Conservation (phyloP, 2,113 vertebrate genomes). For the Silurus asotus region DNA sequence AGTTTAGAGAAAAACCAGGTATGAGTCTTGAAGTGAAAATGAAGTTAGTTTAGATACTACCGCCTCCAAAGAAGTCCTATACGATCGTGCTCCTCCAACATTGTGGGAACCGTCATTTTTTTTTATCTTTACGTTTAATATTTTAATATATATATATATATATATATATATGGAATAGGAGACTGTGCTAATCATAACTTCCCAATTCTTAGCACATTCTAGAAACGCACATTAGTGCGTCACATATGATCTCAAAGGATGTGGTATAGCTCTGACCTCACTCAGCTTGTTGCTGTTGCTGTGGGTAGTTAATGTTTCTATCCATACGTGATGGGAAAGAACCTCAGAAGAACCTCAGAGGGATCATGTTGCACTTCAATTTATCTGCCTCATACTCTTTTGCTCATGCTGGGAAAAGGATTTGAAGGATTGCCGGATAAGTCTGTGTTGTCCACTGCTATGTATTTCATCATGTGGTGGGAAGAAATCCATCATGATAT, state of each 20-base stretch:
- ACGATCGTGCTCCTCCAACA: too few relatives aligned
- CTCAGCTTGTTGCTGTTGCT: conserved; percentile 73
- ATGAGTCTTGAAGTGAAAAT: too few relatives aligned
- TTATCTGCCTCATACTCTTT: conserved; percentile 67
- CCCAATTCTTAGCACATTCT: conserved; percentile 38
- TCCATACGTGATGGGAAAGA: conserved; percentile 66
- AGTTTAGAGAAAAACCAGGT: too few relatives aligned
- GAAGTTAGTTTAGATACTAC: too few relatives aligned
- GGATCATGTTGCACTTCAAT: conserved; percentile 63
- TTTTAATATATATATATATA: too few relatives aligned
- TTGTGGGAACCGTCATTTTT: too few relatives aligned
- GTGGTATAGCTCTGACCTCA: conserved; percentile 65
- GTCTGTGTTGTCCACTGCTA: conserved; percentile 37
- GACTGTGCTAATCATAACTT: not conserved
- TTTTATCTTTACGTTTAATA: too few relatives aligned
- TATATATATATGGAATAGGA: not conserved
- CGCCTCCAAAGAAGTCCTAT: too few relatives aligned
- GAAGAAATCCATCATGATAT: conserved; percentile 8
- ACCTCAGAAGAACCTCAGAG: conserved; percentile 66
- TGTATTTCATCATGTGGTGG: conserved; percentile 37
- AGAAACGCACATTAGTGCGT: conserved; percentile 69
- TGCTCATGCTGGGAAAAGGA: conserved; percentile 37
- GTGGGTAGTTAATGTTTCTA: conserved; percentile 74
- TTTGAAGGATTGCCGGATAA: conserved; percentile 57
- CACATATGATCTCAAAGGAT: conserved; percentile 51